phyloP scores from a whole-genome alignment of 2,888 invertebrate genomes.

The Helleia helle region DNA sequence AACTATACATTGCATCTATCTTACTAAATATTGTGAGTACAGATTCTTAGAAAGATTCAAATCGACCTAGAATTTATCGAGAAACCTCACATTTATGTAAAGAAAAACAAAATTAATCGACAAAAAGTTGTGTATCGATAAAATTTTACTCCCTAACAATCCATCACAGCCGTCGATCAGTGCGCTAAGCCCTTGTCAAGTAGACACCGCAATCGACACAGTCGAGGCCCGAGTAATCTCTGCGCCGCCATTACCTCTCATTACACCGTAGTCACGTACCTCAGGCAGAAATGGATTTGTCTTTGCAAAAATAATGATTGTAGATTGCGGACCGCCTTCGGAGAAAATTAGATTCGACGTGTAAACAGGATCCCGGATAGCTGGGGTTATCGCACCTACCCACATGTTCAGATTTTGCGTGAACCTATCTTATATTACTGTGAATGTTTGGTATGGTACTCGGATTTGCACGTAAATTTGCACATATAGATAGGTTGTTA shows the following conservation, averaged over 20 bases:
- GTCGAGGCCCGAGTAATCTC: slow-evolving; percentile 52
- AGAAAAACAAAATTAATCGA: neutral
- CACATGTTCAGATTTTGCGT: too few relatives aligned
- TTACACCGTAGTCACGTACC: slow-evolving; percentile 68
- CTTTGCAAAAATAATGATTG: slow-evolving; percentile 71
- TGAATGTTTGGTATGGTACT: too few relatives aligned
- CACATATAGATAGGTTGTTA: too few relatives aligned
- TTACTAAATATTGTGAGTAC: too few relatives aligned
- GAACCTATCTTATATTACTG: too few relatives aligned
- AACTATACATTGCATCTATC: too few relatives aligned
- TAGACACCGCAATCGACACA: slow-evolving; percentile 29
- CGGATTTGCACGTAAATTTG: too few relatives aligned
- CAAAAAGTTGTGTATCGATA: slow-evolving; percentile 9
- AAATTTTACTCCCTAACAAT: slow-evolving; percentile 1
- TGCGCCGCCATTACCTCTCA: slow-evolving; percentile 64
- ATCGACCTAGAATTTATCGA: too few relatives aligned
- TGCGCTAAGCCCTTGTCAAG: slow-evolving; percentile 7
- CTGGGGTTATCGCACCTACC: slow-evolving; percentile 10
- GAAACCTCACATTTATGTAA: too few relatives aligned
- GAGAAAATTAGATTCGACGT: slow-evolving; percentile 66
- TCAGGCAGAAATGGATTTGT: slow-evolving; percentile 69
- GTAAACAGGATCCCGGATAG: slow-evolving; percentile 50
- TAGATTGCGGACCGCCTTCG: slow-evolving; percentile 66
- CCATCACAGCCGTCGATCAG: slow-evolving; percentile 3
- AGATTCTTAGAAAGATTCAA: too few relatives aligned